Evolutionary conservation across 2,888 invertebrate species (phyloP), one percentile per base, ranked within the genome.

Genomic region (Amphipoea lucens): DNA sequence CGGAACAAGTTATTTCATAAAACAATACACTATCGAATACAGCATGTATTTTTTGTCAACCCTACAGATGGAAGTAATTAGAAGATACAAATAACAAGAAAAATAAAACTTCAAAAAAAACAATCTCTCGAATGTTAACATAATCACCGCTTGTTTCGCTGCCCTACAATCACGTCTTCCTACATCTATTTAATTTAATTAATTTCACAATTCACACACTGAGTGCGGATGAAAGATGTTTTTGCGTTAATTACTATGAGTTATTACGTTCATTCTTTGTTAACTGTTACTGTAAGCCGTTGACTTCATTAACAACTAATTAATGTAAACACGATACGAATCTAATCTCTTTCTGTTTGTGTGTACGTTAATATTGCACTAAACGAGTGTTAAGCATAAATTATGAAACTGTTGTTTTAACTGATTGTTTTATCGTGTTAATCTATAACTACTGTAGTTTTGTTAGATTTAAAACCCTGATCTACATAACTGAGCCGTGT

Each of bases 251-350:
- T 88, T 88, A 85, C 90, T 79, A 88, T 87, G 89, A 90, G 85
- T 90, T 90, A 90, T 90, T 89, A 89, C 89, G 83, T 81, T 84
- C 81, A 88, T 85, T 89, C 90, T 90, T 90, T 91, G 89, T 91
- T 90, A 84, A 84, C 88, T 85, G 91, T 90, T 90, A 90, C 87
- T 89, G 90, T 90, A 88, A 91, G 89, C 91, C 87, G 90, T 89
- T 92, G 90, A 92, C 90, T 92, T 93, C 92, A 94, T 94, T 94
- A 94, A 87, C 89, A 89, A 85, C 89, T 88, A 92, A 93, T 94
- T 94, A 91, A 91, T 91, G 87, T 91, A 89, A 88, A 78, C 85
- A 87, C 87, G 93, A 94, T 94, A 94, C 82, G 82, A 90, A 94
- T 93, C 93, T 91, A 90, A 93, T 93, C 88, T 89, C 79, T 78